Base-by-base conservation (phyloP, 2,113 vertebrate species). In the Sterrhoptilus dennistouni region DNA sequence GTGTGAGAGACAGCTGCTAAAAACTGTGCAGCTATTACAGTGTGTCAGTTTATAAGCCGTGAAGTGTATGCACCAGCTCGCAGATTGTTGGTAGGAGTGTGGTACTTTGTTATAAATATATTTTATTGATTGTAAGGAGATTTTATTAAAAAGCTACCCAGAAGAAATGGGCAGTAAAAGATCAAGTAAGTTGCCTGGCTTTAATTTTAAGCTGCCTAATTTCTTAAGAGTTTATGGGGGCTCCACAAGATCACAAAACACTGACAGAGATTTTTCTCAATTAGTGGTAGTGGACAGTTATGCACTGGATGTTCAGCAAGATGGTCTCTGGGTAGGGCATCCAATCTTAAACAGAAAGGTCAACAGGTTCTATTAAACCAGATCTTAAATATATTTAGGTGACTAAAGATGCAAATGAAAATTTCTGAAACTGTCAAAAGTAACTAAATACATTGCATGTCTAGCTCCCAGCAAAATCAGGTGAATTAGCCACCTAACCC, bases 1-100 rank as follows among this genome's bases (percentile, higher is more conserved):
- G 95, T 90, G 93, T 96, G 96, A 96, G 96, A 96, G 90, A 94
- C 96, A 96, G 96, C 96, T 95, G 96, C 93, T 96, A 96, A 95
- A 96, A 96, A 93, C 92, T 87, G 90, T 92, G 95, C 92, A 91
- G 96, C 83, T 96, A 93, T 96, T 96, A 93, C 88, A 95, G 85
- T 57, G 90, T 88, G 90, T 95, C 96, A 93, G 85, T 96, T 96
- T 95, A 96, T 97, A 95, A 96, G 92, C 96, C 64, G 79, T 6
- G 92, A 96, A 96, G 92, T 92, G 75, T 86, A 90, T 95, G 95
- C 94, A 95, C 90, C 92, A 96, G 93, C 95, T 95, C 4, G 8
- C 92, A 95, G 93, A 96, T 93, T 96, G 93, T 93, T 92, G 90
- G 93, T 97, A 96, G 96, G 95, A 97, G 95, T 96, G 92, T 90